phyloP scores from a whole-genome alignment of 1,140 invertebrate species.

The Sarcophaga bullata region DNA sequence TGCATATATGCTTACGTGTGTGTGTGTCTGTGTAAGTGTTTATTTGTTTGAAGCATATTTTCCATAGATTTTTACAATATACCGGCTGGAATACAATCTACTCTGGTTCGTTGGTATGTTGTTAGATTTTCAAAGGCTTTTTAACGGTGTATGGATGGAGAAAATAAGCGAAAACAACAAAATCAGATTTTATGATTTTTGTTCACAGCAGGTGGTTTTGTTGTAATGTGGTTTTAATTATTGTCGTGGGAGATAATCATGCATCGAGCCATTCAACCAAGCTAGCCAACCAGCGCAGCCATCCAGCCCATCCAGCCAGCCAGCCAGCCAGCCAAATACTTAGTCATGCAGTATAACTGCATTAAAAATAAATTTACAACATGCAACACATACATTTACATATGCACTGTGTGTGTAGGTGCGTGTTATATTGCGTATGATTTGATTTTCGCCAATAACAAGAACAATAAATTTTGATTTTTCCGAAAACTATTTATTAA shows the following conservation, averaged over 20 bases:
- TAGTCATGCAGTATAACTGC: neutral
- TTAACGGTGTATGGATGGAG: neutral
- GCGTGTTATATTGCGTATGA: too few relatives aligned
- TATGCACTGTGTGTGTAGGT: too few relatives aligned
- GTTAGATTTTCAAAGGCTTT: neutral
- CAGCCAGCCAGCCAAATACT: too few relatives aligned
- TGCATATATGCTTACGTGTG: neutral
- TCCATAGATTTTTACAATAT: too few relatives aligned
- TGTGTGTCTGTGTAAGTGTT: neutral
- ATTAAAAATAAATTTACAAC: slow-evolving; percentile 13
- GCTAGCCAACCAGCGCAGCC: too few relatives aligned
- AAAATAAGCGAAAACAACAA: neutral
- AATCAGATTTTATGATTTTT: slow-evolving; percentile 24
- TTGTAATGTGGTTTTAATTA: slow-evolving; percentile 40
- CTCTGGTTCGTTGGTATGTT: neutral
- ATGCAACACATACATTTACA: too few relatives aligned
- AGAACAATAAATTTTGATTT: too few relatives aligned
- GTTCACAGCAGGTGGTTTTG: slow-evolving; percentile 35
- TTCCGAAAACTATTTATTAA: too few relatives aligned
- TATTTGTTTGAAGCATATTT: too few relatives aligned
- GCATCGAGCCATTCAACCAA: neutral
- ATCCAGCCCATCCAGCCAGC: too few relatives aligned
- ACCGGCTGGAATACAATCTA: too few relatives aligned
- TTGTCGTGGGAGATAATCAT: slow-evolving; percentile 37
- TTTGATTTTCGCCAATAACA: too few relatives aligned